These are phyloP conservation scores for Zaprionus taronus DNA, from an alignment of 1,140 invertebrate genomes.

Conservation along the genomic window DNA sequence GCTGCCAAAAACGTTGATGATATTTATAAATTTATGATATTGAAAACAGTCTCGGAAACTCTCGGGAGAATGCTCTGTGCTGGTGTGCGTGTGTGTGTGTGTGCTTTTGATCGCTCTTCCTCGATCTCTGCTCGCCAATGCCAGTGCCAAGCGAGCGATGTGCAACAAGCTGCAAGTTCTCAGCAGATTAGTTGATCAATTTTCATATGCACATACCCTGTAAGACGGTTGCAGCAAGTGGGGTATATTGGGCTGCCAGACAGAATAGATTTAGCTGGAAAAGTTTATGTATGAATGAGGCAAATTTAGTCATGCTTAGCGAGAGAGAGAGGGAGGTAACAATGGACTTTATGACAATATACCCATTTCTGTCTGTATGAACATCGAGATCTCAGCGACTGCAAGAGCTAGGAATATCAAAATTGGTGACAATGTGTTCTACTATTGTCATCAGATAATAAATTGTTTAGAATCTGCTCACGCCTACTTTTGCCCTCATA, in stretches of 20 bases:
- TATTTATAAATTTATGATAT: conserved; percentile 74
- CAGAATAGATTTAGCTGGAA: background rate
- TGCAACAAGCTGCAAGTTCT: conserved; percentile 1
- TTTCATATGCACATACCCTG: conserved; percentile 2
- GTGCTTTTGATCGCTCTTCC: background rate
- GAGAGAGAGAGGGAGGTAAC: too few relatives aligned
- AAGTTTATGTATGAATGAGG: too few relatives aligned
- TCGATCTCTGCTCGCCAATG: background rate
- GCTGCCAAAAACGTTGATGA: conserved; percentile 27
- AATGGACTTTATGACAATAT: too few relatives aligned
- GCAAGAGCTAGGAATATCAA: too few relatives aligned
- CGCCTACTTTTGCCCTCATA: too few relatives aligned
- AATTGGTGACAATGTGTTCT: too few relatives aligned
- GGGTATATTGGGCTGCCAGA: background rate
- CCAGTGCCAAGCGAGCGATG: conserved; percentile 2
- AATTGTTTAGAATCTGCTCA: too few relatives aligned
- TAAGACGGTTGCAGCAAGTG: background rate
- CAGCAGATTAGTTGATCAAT: conserved; percentile 11
- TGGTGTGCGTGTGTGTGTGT: background rate
- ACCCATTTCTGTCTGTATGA: too few relatives aligned
- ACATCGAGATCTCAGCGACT: too few relatives aligned
- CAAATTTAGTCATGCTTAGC: too few relatives aligned
- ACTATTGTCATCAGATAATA: too few relatives aligned
- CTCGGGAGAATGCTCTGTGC: background rate
- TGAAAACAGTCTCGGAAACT: conserved; percentile 44